Conservation (phyloP, 2,888 invertebrate genomes). For the Nephrotoma appendiculata region DNA sequence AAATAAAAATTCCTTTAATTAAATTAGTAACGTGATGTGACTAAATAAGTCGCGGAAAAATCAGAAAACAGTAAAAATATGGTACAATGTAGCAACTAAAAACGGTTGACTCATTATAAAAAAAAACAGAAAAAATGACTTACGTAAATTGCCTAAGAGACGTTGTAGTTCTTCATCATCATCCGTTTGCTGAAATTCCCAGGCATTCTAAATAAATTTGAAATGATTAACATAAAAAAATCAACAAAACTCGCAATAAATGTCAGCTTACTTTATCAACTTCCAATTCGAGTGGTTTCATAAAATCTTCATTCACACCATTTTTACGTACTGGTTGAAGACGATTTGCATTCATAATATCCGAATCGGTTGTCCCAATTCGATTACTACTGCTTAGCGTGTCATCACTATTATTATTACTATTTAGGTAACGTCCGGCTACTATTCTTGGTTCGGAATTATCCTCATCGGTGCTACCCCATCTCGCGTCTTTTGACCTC, state of each 20-base stretch:
- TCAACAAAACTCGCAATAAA: slow-evolving; percentile 16
- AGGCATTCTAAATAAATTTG: slow-evolving; percentile 39
- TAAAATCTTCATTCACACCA: slow-evolving; percentile 22
- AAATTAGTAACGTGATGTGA: neutral
- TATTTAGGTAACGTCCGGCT: neutral
- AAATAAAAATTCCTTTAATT: neutral
- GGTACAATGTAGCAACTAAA: neutral
- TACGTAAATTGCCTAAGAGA: slow-evolving; percentile 14
- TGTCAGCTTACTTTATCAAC: slow-evolving; percentile 47
- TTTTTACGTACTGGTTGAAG: slow-evolving; percentile 2
- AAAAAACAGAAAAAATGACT: slow-evolving; percentile 9
- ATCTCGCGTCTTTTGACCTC: slow-evolving; percentile 6
- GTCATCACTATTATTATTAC: neutral
- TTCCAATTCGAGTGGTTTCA: slow-evolving; percentile 43
- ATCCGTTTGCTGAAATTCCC: slow-evolving; percentile 33
- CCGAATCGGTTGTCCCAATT: neutral
- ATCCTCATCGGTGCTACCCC: slow-evolving; percentile 9
- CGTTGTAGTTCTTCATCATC: slow-evolving; percentile 13
- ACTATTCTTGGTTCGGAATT: slow-evolving; percentile 10
- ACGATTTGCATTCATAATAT: neutral
- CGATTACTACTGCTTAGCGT: neutral
- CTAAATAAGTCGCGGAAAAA: neutral
- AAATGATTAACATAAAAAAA: slow-evolving; percentile 1
- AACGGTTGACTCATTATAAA: neutral
- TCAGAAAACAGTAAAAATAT: neutral